Conservation (phyloP, 2,797 vertebrate genomes). For the Botia almorhae region DNA sequence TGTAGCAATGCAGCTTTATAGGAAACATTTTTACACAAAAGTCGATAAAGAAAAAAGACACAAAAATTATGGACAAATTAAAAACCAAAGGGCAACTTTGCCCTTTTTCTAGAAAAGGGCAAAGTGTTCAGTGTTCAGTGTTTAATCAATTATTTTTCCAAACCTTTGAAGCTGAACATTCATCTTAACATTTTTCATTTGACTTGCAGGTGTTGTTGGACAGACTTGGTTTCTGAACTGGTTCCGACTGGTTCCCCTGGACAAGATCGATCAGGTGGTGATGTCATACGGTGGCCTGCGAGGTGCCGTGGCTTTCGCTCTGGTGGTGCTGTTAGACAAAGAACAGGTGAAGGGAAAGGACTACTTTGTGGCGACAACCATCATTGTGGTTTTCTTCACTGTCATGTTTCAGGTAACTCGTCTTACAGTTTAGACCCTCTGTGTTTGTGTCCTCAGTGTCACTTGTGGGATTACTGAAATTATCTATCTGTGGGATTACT, state of each 20-base stretch:
- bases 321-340: constrained; percentile 89
- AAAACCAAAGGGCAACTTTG: no score
- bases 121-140: no score
- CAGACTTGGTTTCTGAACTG: constrained; percentile 92
- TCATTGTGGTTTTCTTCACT: constrained; percentile 94
- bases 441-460: background rate
- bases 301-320: constrained; percentile 91
- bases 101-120: no score
- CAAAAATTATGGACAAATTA: no score
- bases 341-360: constrained; percentile 90
- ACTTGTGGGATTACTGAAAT: no score
- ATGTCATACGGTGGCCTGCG: constrained; percentile 96
- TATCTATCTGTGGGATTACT: no score
- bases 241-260: constrained; percentile 90
- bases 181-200: background rate
- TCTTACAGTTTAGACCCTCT: background rate
- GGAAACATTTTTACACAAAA: no score
- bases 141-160: no score
- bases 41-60: no score
- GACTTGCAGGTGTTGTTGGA: constrained; percentile 85
- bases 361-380: constrained; percentile 94
- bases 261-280: constrained; percentile 95
- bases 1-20: no score
- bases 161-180: no score
- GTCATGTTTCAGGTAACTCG: constrained; percentile 91